Percentiles rank a stretch among this genome's conserved stretches.
Evolutionary conservation across 92 coral and sea anemone species (phyloP).

Genomic region (Montipora capitata): DNA sequence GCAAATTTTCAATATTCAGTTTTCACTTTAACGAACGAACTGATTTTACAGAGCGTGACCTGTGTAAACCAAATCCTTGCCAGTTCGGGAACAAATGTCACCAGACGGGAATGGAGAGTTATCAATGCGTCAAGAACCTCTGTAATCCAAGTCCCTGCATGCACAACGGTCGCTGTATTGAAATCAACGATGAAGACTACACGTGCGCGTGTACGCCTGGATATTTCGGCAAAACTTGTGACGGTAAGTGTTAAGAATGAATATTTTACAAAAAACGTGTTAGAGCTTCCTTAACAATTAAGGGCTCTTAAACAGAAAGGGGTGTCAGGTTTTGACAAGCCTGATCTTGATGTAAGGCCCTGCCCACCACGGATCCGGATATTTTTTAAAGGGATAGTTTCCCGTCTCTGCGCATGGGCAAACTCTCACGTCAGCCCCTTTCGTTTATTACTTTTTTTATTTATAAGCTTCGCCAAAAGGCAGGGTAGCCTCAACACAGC

Average conservation of each 20-base stretch:
- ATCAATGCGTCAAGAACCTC: slow-evolving; percentile 96
- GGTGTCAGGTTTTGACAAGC: background rate
- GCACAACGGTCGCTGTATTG: slow-evolving; percentile 91
- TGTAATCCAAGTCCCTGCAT: slow-evolving; percentile 97
- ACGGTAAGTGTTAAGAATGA: slow-evolving; percentile 67
- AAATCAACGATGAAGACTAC: slow-evolving; percentile 90
- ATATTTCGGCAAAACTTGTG: slow-evolving; percentile 87
- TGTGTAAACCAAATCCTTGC: slow-evolving; percentile 98
- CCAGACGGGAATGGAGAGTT: slow-evolving; percentile 91
- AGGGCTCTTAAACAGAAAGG: background rate
- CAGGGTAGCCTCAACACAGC: too few relatives aligned
- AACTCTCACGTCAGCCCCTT: too few relatives aligned
- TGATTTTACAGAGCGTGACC: slow-evolving; percentile 82
- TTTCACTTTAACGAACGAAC: too few relatives aligned
- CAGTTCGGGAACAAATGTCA: slow-evolving; percentile 95
- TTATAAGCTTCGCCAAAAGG: too few relatives aligned
- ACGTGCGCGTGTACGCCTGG: slow-evolving; percentile 88
- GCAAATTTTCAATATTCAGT: too few relatives aligned
- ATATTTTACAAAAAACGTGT: too few relatives aligned
- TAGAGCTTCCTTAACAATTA: too few relatives aligned
- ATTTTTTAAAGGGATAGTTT: too few relatives aligned
- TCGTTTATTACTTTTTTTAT: too few relatives aligned
- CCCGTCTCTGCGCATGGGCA: too few relatives aligned
- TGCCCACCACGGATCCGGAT: too few relatives aligned
- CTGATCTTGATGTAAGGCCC: too few relatives aligned